Percentiles rank a stretch among this genome's conserved stretches.
These are phyloP conservation scores for Glaucomys volans DNA, from an alignment of 2,113 vertebrate genomes.

Conservation along the genomic window DNA sequence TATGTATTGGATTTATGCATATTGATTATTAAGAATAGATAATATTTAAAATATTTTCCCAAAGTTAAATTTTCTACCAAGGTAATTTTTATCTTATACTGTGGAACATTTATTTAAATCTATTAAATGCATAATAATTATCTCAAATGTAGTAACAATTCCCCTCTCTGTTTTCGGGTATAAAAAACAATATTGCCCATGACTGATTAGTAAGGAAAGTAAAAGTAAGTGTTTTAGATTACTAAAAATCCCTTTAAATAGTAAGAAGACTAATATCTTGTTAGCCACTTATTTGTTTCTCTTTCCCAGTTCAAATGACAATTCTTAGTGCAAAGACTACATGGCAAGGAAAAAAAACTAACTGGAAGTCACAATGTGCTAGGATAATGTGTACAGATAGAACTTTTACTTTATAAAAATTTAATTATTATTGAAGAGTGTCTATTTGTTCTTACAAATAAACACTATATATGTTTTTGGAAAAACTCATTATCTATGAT, in stretches of 20 bases:
- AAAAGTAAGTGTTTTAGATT: not conserved
- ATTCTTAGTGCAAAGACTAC: conserved; percentile 29
- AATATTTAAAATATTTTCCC: conserved; percentile 46
- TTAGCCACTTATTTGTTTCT: not conserved
- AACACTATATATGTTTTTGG: not conserved
- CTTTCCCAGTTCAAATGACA: conserved; percentile 5
- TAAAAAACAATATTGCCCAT: not conserved
- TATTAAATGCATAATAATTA: conserved; percentile 50
- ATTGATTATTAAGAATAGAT: not conserved
- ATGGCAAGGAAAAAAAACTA: not conserved
- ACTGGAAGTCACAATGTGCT: not conserved
- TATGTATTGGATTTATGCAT: not conserved
- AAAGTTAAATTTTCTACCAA: conserved; percentile 47
- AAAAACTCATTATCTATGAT: conserved; percentile 19
- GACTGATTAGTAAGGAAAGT: not conserved
- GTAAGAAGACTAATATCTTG: conserved; percentile 27
- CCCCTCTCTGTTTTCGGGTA: conserved; percentile 39
- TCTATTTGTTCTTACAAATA: conserved; percentile 23
- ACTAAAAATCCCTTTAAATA: conserved; percentile 19
- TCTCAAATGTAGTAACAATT: conserved; percentile 49
- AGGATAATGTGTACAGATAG: not conserved
- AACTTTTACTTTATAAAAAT: not conserved
- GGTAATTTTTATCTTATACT: not conserved
- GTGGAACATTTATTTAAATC: conserved; percentile 35
- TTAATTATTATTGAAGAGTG: conserved; percentile 15